phyloP scores from a whole-genome alignment of 1,140 invertebrate species.

The Drosophila murphyi region DNA sequence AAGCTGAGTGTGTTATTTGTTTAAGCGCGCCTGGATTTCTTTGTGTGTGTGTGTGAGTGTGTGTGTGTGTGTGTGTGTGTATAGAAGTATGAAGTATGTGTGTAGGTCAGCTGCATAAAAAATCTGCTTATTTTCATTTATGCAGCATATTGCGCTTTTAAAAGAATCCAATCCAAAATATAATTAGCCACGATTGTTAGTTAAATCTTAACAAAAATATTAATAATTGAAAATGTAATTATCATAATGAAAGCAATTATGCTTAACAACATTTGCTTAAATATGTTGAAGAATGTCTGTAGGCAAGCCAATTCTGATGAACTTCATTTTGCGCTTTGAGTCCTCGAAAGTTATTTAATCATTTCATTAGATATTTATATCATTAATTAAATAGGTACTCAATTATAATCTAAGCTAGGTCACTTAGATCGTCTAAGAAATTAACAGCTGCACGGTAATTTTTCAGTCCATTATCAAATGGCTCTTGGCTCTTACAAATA shows the following conservation, averaged over 20 bases:
- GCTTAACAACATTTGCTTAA: no score
- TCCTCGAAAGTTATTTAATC: background rate
- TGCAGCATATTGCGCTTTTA: background rate
- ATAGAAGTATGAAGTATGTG: background rate
- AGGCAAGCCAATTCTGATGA: no score
- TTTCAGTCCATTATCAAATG: constrained; percentile 33
- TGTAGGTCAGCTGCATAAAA: constrained; percentile 3
- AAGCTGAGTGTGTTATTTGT: constrained; percentile 3
- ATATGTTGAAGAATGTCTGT: background rate
- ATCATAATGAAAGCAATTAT: background rate
- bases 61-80: background rate
- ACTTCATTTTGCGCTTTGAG: no score
- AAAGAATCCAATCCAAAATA: background rate
- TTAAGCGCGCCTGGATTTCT: background rate
- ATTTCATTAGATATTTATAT: background rate
- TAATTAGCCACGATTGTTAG: background rate
- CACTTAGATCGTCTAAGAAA: constrained; percentile 1
- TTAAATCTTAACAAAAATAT: background rate
- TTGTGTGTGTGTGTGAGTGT: background rate
- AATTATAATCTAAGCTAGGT: constrained; percentile 3
- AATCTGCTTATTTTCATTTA: constrained; percentile 7
- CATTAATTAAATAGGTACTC: background rate
- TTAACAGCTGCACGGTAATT: background rate
- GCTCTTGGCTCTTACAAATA: constrained; percentile 30
- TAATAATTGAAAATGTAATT: background rate